These are phyloP conservation scores for Mamestra brassicae DNA, from an alignment of 2,888 invertebrate species.

Conservation along the genomic window DNA sequence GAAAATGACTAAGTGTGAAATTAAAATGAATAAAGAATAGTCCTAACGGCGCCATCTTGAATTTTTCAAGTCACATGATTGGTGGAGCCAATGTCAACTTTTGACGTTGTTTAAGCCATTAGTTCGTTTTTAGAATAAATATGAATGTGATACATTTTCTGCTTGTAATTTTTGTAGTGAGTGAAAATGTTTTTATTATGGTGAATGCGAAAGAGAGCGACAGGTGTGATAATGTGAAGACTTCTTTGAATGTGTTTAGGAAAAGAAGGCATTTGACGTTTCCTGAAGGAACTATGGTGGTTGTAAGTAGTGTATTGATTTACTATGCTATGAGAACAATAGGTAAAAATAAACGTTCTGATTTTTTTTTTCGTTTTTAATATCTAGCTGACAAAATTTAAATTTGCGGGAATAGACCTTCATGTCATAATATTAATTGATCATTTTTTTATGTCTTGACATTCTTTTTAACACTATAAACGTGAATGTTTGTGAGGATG, in stretches of 20 bases:
- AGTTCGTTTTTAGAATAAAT: slow-evolving; percentile 29
- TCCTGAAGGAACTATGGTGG: slow-evolving; percentile 78
- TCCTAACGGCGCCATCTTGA: slow-evolving; percentile 36
- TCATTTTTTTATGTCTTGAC: no score
- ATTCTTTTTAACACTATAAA: no score
- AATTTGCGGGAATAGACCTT: background rate
- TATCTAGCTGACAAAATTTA: background rate
- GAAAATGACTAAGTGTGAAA: slow-evolving; percentile 16
- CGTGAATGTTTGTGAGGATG: no score
- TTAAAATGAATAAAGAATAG: slow-evolving; percentile 13
- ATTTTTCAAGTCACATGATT: slow-evolving; percentile 38
- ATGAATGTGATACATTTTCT: slow-evolving; percentile 57
- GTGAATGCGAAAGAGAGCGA: slow-evolving; percentile 28
- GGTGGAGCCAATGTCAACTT: slow-evolving; percentile 6
- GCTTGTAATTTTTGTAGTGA: slow-evolving; percentile 60
- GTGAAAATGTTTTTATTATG: slow-evolving; percentile 36
- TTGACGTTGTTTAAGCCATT: slow-evolving; percentile 28
- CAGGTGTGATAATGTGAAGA: slow-evolving; percentile 82
- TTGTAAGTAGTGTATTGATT: slow-evolving; percentile 75
- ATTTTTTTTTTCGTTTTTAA: no score
- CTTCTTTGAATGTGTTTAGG: slow-evolving; percentile 73
- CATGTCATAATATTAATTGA: background rate
- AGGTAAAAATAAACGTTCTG: no score
- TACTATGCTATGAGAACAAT: background rate
- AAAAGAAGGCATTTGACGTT: slow-evolving; percentile 83